Base-by-base conservation (phyloP, 2,888 invertebrate genomes). In the Aphidoletes aphidimyza region DNA sequence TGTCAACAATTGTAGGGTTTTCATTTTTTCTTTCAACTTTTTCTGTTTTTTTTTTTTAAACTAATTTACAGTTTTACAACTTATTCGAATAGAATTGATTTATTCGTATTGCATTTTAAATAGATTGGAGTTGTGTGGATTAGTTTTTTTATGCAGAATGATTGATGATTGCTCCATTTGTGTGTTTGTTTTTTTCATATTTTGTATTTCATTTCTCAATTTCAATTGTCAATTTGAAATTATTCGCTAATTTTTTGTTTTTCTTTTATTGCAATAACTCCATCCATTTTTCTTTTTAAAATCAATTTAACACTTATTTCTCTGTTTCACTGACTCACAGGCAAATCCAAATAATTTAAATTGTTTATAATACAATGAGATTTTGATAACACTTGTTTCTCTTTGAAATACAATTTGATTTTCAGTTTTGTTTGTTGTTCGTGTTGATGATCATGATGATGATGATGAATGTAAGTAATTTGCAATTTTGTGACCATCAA, bases 351-450 rank as follows among this genome's bases (percentile, higher is more conserved):
- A 54, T 26, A 2, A 22, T 22, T 5, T 54, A 54, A 54, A 69
- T n/a, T n/a, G n/a, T 19, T 69, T 69, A 69, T 69, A 69, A 69
- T 30, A 69, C 69, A n/a, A 69, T 69, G 69, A 69, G 69, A 69
- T n/a, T 69, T 69, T 69, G 69, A 69, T 69, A 69, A 69, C 69
- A 69, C n/a, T n/a, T 47, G 17, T 14, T 69, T 30, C 14, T 69
- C 69, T 3, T 30, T 30, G 14, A 14, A 69, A 69, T 30, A 69
- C 69, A 69, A 30, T 69, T 69, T 69, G 69, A 30, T 30, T 69
- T 69, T 30, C 14, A 11, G n/a, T n/a, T n/a, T n/a, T n/a, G n/a
- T n/a, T n/a, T n/a, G n/a, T n/a, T n/a, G n/a, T n/a, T n/a, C n/a
- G n/a, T n/a, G n/a, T n/a, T n/a, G n/a, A n/a, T n/a, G n/a, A n/a